phyloP scores from a whole-genome alignment of 2,797 vertebrate species.

The Rhynchonycteris naso region DNA sequence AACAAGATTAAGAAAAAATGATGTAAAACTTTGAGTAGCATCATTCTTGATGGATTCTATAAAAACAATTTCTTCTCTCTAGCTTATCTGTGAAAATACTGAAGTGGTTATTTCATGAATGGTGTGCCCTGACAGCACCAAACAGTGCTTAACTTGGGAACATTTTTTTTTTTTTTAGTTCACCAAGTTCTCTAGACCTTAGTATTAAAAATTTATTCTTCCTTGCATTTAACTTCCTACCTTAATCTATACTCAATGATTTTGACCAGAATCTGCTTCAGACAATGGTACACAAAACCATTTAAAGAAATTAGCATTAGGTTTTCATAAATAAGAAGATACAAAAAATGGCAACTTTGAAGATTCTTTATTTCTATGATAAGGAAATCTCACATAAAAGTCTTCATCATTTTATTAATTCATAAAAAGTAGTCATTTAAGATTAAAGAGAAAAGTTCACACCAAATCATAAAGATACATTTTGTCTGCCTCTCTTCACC shows the following conservation, averaged over 20 bases:
- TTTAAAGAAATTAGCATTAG: not conserved
- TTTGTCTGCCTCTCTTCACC: slow-evolving; percentile 48
- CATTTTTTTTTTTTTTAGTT: not conserved
- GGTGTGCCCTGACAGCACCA: not conserved
- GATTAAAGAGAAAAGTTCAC: slow-evolving; percentile 19
- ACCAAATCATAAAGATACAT: not conserved
- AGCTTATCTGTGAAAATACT: not conserved
- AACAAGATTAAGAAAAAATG: not conserved
- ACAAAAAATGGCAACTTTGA: slow-evolving; percentile 12
- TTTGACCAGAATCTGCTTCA: slow-evolving; percentile 19
- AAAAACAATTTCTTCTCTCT: not conserved
- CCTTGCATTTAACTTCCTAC: not conserved
- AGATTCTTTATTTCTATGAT: slow-evolving; percentile 73
- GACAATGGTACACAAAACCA: not conserved
- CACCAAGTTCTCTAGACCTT: not conserved
- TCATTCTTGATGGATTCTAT: not conserved
- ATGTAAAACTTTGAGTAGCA: not conserved
- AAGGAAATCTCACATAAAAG: slow-evolving; percentile 55
- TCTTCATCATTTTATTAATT: slow-evolving; percentile 56
- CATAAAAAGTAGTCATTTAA: slow-evolving; percentile 1
- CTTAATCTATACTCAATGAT: not conserved
- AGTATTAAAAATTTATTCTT: not conserved
- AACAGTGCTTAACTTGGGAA: not conserved
- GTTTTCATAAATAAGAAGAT: slow-evolving; percentile 57
- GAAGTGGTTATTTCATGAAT: not conserved